Percentiles rank a stretch among this genome's conserved stretches.
Evolutionary conservation across 2,113 vertebrate genomes (phyloP).

Genomic region (Nestor notabilis): DNA sequence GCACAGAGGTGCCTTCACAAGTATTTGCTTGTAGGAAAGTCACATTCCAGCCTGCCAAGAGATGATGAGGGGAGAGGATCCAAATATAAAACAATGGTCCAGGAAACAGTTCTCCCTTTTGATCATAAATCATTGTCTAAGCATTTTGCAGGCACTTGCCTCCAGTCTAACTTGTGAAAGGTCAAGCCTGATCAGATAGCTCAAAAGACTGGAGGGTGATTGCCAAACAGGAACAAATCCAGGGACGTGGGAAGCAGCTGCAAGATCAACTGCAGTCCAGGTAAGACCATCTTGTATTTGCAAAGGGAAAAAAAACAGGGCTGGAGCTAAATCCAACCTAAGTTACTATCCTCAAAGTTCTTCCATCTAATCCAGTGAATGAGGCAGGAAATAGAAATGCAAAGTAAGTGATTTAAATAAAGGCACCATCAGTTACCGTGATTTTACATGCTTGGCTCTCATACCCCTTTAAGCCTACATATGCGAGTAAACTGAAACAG

Average conservation of each 20-base stretch:
- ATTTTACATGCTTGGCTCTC: background rate
- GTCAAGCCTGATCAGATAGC: slow-evolving; percentile 27
- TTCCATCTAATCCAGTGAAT: background rate
- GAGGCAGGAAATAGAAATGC: background rate
- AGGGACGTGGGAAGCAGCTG: background rate
- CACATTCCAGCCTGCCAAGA: background rate
- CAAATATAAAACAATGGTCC: background rate
- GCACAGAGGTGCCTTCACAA: background rate
- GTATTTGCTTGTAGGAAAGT: background rate
- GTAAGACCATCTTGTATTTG: background rate
- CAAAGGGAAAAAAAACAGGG: slow-evolving; percentile 10
- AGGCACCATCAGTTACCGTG: background rate
- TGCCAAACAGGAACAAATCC: background rate
- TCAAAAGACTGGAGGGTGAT: background rate
- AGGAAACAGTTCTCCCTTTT: background rate
- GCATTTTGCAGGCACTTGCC: background rate
- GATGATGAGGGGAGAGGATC: background rate
- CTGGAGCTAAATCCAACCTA: slow-evolving; percentile 40
- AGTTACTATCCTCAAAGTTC: background rate
- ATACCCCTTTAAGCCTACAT: background rate
- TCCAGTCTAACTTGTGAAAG: background rate
- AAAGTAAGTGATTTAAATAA: background rate
- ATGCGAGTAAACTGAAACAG: background rate
- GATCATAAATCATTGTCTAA: background rate
- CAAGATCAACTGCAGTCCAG: background rate